phyloP scores from a whole-genome alignment of 2,113 vertebrate species.

The Urocitellus parryii region DNA sequence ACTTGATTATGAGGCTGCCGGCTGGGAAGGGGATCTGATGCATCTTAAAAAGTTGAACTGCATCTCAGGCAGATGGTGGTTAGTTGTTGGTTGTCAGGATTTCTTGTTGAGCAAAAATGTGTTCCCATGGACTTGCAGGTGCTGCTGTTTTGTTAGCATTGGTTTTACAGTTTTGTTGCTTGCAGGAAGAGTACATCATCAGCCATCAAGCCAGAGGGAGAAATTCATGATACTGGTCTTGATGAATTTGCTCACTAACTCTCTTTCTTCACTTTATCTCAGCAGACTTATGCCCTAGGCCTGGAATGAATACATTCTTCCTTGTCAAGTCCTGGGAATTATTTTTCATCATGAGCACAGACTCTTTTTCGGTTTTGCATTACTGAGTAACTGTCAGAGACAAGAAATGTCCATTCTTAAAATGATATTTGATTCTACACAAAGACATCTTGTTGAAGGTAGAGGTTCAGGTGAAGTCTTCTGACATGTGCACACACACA shows the following conservation, averaged over 20 bases:
- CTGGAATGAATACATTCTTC: slow-evolving; percentile 57
- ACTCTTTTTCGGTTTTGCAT: slow-evolving; percentile 58
- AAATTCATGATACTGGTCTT: slow-evolving; percentile 28
- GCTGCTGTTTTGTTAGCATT: slow-evolving; percentile 51
- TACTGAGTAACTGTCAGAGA: slow-evolving; percentile 52
- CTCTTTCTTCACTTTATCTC: slow-evolving; percentile 56
- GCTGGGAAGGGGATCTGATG: neutral
- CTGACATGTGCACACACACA: neutral
- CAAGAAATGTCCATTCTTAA: slow-evolving; percentile 44
- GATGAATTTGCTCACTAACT: slow-evolving; percentile 66
- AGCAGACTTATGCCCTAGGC: slow-evolving; percentile 51
- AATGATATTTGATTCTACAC: slow-evolving; percentile 55
- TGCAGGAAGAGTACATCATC: neutral
- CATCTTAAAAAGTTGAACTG: slow-evolving; percentile 38
- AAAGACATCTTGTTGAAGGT: slow-evolving; percentile 24
- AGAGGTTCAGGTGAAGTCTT: neutral
- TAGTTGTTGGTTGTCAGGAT: slow-evolving; percentile 59
- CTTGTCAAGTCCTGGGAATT: slow-evolving; percentile 49
- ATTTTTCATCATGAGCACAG: slow-evolving; percentile 38
- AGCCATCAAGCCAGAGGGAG: slow-evolving; percentile 12
- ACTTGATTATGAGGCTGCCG: neutral
- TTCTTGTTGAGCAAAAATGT: slow-evolving; percentile 68
- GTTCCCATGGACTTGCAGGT: slow-evolving; percentile 59
- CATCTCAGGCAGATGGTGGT: slow-evolving; percentile 49
- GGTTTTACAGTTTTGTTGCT: slow-evolving; percentile 45